phyloP scores from a whole-genome alignment of 2,888 invertebrate genomes.

The Caenorhabditis angaria region DNA sequence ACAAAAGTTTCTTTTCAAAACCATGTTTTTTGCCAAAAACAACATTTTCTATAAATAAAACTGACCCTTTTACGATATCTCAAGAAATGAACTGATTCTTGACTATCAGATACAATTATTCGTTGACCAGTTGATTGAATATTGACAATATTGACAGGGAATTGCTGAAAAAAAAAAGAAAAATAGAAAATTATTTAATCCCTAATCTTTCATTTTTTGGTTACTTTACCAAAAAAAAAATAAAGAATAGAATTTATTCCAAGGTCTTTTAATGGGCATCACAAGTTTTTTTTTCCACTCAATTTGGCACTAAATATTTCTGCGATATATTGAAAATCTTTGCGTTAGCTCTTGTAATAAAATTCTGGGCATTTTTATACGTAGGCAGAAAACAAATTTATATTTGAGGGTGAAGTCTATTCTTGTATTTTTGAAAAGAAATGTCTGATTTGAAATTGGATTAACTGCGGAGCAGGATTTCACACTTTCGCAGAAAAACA shows the following conservation, averaged over 20 bases:
- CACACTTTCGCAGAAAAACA: too few species aligned
- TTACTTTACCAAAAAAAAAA: background rate
- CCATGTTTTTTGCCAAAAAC: background rate
- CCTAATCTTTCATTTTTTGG: background rate
- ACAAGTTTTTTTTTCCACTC: too few species aligned
- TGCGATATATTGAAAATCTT: too few species aligned
- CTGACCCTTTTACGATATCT: constrained; percentile 78
- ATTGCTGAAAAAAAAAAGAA: constrained; percentile 78
- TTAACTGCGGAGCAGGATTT: too few species aligned
- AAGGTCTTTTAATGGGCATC: background rate
- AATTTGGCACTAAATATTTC: too few species aligned
- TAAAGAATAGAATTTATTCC: too few species aligned
- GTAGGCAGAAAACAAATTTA: too few species aligned
- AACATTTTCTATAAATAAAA: background rate
- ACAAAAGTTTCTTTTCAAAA: background rate
- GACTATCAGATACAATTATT: constrained; percentile 92
- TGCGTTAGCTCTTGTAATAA: too few species aligned
- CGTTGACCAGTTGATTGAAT: constrained; percentile 93
- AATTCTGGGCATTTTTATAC: too few species aligned
- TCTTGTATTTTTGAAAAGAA: too few species aligned
- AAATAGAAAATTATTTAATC: background rate
- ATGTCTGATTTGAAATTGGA: too few species aligned
- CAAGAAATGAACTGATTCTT: constrained; percentile 94
- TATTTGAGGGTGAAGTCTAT: too few species aligned
- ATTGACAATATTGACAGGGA: constrained; percentile 91